Conservation (phyloP, 2,888 invertebrate genomes). For the Panopea generosa region DNA sequence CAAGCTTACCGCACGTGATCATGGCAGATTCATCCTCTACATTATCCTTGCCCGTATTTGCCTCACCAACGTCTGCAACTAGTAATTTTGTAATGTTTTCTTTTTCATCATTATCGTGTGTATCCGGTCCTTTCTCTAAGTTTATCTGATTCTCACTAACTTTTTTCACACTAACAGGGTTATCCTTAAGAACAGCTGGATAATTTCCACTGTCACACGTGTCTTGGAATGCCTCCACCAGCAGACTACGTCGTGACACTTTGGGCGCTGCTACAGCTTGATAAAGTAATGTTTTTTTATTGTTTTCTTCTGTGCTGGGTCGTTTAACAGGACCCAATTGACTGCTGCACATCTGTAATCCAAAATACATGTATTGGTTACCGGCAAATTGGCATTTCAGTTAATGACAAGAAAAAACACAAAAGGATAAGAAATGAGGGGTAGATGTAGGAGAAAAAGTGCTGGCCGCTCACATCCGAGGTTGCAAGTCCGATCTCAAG, state of each 20-base stretch:
- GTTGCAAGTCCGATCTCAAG: no score
- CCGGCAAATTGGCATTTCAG: no score
- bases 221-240: constrained; percentile 38
- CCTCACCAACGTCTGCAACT: constrained; percentile 10
- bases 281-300: constrained; percentile 23
- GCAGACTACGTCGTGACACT: constrained; percentile 31
- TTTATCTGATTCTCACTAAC: background rate
- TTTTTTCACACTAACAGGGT: constrained; percentile 12
- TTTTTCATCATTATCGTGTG: constrained; percentile 27
- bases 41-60: constrained; percentile 12
- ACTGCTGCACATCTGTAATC: constrained; percentile 15
- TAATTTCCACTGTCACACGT: constrained; percentile 26
- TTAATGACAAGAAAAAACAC: no score
- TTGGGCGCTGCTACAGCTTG: constrained; percentile 43
- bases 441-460: no score
- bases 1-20: constrained; percentile 70
- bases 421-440: no score
- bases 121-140: background rate
- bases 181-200: constrained; percentile 23
- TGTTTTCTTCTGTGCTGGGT: background rate
- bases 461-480: no score
- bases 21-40: constrained; percentile 70
- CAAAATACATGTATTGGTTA: background rate
- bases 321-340: background rate
- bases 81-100: constrained; percentile 35